These are phyloP conservation scores for Passer montanus DNA, from an alignment of 2,113 vertebrate species.

Conservation along the genomic window DNA sequence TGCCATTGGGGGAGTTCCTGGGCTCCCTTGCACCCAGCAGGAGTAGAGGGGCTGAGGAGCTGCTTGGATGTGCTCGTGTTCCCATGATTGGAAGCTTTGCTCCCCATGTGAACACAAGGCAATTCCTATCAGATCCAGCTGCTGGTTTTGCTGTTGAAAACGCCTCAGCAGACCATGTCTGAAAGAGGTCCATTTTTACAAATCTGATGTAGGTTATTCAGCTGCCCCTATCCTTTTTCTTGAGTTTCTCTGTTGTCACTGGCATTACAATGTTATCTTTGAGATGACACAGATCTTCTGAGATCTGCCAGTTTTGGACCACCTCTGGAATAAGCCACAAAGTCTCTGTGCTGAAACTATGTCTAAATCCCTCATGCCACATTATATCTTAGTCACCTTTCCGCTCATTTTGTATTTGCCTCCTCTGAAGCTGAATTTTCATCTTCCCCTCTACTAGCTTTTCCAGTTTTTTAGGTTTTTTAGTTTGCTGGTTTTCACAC, in stretches of 20 bases:
- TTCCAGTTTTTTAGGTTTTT: background rate
- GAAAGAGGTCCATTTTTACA: background rate
- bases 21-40: background rate
- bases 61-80: background rate
- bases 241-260: background rate
- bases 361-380: background rate
- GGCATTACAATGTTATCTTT: background rate
- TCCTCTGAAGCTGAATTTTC: background rate
- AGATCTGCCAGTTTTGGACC: background rate
- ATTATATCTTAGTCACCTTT: background rate
- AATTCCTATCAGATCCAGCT: background rate
- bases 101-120: background rate
- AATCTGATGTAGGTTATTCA: background rate
- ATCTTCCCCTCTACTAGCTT: background rate
- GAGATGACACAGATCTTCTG: background rate
- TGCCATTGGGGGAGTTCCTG: rapidly evolving
- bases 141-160: background rate
- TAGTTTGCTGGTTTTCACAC: background rate
- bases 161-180: background rate
- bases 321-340: background rate
- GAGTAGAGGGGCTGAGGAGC: background rate
- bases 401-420: background rate
- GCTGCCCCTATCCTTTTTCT: background rate
- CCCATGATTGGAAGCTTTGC: rapidly evolving
- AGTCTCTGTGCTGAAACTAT: background rate